A percentile compares a stretch with the other conserved stretches of the same genome.
phyloP scores from a whole-genome alignment of 2,113 vertebrate genomes.

The Pseudopodoces humilis region DNA sequence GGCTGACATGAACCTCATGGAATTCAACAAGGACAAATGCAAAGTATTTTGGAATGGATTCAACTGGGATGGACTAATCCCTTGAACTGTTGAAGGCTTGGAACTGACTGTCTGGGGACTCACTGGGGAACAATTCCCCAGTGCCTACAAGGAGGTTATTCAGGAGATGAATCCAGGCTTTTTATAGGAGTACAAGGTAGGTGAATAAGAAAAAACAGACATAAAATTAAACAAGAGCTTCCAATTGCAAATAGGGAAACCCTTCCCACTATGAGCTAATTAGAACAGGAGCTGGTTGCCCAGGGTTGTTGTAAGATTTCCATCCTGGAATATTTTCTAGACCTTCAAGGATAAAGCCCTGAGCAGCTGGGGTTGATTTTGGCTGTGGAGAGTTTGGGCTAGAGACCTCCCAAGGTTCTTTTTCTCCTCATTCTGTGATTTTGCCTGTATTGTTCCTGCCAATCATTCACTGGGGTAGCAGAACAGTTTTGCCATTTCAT shows the following conservation, averaged over 20 bases:
- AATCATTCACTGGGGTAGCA: background rate
- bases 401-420: background rate
- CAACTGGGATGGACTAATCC: background rate
- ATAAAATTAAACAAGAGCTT: background rate
- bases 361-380: background rate
- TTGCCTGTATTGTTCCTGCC: background rate
- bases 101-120: background rate
- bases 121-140: background rate
- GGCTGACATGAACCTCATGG: background rate
- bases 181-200: background rate
- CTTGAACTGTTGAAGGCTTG: background rate
- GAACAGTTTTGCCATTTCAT: background rate
- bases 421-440: background rate
- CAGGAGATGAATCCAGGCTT: background rate
- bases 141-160: background rate
- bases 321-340: background rate
- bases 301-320: background rate
- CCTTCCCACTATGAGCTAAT: background rate
- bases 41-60: background rate
- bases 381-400: background rate
- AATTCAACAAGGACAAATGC: background rate
- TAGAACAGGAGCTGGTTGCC: background rate
- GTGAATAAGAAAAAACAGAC: background rate
- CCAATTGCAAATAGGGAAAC: background rate
- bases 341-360: background rate